Evolutionary conservation across 2,113 vertebrate genomes (phyloP), one percentile per base, ranked within the genome.

Genomic region (Aegypius monachus): DNA sequence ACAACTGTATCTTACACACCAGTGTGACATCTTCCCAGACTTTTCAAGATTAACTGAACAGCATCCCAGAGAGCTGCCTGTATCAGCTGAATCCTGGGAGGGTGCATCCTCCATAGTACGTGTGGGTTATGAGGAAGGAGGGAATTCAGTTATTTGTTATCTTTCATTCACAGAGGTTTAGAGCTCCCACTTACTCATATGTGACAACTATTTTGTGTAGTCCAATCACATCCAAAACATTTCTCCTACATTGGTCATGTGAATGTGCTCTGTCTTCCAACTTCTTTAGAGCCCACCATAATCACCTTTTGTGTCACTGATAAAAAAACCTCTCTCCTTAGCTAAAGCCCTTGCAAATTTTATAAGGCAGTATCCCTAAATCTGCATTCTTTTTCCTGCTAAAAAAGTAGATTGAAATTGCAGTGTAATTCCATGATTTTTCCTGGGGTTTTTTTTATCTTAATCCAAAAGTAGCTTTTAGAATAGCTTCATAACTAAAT

Each of bases 331-430:
- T 31, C 22, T n/a, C 45, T 59, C 38, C 25, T 85, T 56, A 82
- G 21, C 27, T 84, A 84, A 93, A 81, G 65, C 21, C 40, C 61
- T 93, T 56, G 25, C 83, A 19, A 97, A 84, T 65, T 19, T 40
- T 72, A 13, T 43, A 73, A 48, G 34, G 21, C 27, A 84, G n/a
- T 10, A 67, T 36, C 55, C 52, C 32, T 90, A 93, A 93, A 78
- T 47, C 88, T 34, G 16, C 19, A 71, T 63, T 67, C 3, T 36
- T 93, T 81, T 79, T 71, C 67, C n/a, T 68, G 36, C 11, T 86
- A 74, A 92, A 81, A 75, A 63, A 36, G 31, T 63, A 71, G 16
- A 86, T 25, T 86, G 40, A 86, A 93, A 93, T 48, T 91, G 43
- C 34, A 94, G 29, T 67, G 25, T 66, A 75, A 82, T 89, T 79